Conservation (phyloP, 92 coral and sea anemone species). For the Paragorgia papillata region DNA sequence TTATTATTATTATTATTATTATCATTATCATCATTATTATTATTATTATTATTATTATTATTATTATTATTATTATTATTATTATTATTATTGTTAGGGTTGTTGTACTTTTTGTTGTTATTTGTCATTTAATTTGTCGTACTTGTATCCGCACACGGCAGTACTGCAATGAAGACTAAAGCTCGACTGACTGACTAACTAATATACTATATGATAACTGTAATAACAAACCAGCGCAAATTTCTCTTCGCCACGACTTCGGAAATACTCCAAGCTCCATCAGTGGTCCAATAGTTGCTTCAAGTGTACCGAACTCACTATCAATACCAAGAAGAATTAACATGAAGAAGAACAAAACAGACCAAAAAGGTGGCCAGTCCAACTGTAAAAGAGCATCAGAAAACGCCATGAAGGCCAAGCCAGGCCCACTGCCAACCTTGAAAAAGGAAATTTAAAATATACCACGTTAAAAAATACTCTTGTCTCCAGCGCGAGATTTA, state of each 20-base stretch:
- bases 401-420: slow-evolving; percentile 96
- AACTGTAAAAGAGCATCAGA: slow-evolving; percentile 89
- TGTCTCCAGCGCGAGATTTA: too few relatives aligned
- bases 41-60: too few relatives aligned
- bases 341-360: slow-evolving; percentile 89
- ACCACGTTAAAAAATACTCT: too few relatives aligned
- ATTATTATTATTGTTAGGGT: too few relatives aligned
- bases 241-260: slow-evolving; percentile 59
- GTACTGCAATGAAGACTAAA: too few relatives aligned
- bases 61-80: too few relatives aligned
- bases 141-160: too few relatives aligned
- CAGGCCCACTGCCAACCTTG: slow-evolving; percentile 98
- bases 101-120: too few relatives aligned
- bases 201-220: background rate
- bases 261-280: slow-evolving; percentile 87
- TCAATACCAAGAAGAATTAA: slow-evolving; percentile 92
- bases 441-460: background rate
- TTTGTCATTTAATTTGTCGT: too few relatives aligned
- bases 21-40: too few relatives aligned
- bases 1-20: too few relatives aligned
- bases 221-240: slow-evolving; percentile 58
- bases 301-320: slow-evolving; percentile 95
- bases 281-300: slow-evolving; percentile 93
- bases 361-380: slow-evolving; percentile 96
- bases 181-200: too few relatives aligned